Evolutionary conservation across 2,888 invertebrate genomes (phyloP), one percentile per base, ranked within the genome.

Genomic region (Lochmaea crataegi): DNA sequence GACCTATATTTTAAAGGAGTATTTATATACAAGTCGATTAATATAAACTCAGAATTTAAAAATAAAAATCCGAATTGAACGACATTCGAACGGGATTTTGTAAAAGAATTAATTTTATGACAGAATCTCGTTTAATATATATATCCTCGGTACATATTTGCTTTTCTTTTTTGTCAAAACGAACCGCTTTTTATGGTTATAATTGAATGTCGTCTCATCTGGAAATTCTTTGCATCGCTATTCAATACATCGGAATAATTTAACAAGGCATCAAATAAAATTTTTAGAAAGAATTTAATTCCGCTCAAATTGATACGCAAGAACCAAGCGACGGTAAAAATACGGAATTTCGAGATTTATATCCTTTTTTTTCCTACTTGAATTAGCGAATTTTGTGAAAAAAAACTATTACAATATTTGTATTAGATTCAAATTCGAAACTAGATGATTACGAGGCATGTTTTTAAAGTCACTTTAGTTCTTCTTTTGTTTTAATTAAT

Each of bases 191-290:
- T 61, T 42, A 16, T 53, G 18, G 61, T 61, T 61, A 61, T 32
- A 61, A 41, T 68, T 68, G 72, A 32, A 68, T 38, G 65, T 70
- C 75, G 80, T 77, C 73, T 74, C 80, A 76, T 75, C 78, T 75
- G 80, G 78, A 80, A 80, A 80, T 80, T 79, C 76, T 79, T 78
- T 77, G 71, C 72, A 77, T 76, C 78, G 78, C 79, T 80, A 82
- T 80, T 80, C 82, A 82, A 82, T 81, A 82, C 79, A 79, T 81
- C 75, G 80, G 82, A 82, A 82, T 82, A 82, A 82, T 82, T 82
- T 82, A 82, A 82, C 82, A 80, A 82, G 82, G 76, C 78, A 74
- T 74, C 74, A 71, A 73, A 73, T 70, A 70, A 75, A 75, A 77
- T 76, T 75, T 76, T 78, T 75, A 60, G 66, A 67, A 73, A 71